Evolutionary conservation across 2,113 vertebrate genomes (phyloP), one percentile per base, ranked within the genome.

Genomic region (Myotis yumanensis): DNA sequence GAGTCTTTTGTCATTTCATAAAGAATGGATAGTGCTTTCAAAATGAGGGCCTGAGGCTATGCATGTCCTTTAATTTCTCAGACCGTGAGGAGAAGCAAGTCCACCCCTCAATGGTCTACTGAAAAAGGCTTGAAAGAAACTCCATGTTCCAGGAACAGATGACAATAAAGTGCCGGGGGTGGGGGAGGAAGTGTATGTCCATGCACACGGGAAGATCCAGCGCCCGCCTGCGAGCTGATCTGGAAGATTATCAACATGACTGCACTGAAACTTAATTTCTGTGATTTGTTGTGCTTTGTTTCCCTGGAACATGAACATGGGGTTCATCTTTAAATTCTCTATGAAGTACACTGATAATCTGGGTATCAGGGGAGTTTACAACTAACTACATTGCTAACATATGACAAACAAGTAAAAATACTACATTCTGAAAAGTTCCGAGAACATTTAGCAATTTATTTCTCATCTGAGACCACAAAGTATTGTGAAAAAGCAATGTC

Each of bases 21-120:
- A 88, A 85, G 95, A 89, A 90, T 81, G 94, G 96, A 95, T 93
- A 95, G 91, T 94, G 96, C 97, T 97, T 98, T 98, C 97, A 98
- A 88, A 96, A 95, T 32, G 93, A 90, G 87, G 94, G 96, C 91
- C 92, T 23, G 51, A 40, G 95, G 85, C 97, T 96, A 85, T 52
- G 79, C 80, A 87, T 90, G 73, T 57, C 64, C 89, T 96, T 97
- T 97, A 97, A 95, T 97, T 97, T 97, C 96, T 86, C 95, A 93
- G 59, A 96, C 52, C 43, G 96, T 57, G 93, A 85, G 90, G 96
- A 97, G 97, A 98, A 97, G 97, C 76, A 84, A 96, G 97, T 96
- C 95, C 95, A 96, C 96, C 85, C 81, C 94, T 97, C 96, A 95
- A 30, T 90, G 95, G 94, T 95, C 40, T 83, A 68, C 95, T 95